Conservation (phyloP, 2,888 invertebrate genomes). For the Caradrina clavipalpis region DNA sequence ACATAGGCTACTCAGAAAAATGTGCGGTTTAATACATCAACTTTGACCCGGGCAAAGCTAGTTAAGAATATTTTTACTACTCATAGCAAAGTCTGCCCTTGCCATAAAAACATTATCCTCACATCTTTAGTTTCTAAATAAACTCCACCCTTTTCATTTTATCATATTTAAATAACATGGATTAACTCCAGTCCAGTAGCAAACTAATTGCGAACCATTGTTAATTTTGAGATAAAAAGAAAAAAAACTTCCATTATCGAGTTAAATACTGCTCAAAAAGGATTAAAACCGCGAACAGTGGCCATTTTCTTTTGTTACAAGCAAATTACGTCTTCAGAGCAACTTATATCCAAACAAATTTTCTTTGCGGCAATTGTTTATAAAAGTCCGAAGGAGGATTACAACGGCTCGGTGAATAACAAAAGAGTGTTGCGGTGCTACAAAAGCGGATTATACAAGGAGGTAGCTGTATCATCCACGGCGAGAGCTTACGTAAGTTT, state of each 20-base stretch:
- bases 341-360: constrained; percentile 79
- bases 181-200: not conserved
- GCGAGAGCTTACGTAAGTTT: constrained; percentile 89
- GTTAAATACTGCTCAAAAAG: constrained; percentile 56
- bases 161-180: constrained; percentile 3
- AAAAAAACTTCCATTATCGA: constrained; percentile 59
- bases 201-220: constrained; percentile 34
- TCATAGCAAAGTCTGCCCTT: not conserved
- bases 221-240: constrained; percentile 47
- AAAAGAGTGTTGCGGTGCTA: constrained; percentile 85
- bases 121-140: not conserved
- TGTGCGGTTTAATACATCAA: no score
- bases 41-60: no score
- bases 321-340: constrained; percentile 80
- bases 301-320: constrained; percentile 72
- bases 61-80: not conserved
- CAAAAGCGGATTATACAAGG: constrained; percentile 86
- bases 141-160: not conserved
- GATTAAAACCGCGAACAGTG: constrained; percentile 67
- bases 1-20: no score
- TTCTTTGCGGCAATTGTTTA: constrained; percentile 84
- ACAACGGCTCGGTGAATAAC: constrained; percentile 84
- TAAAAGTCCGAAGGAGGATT: constrained; percentile 82
- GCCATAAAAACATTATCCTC: not conserved
- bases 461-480: constrained; percentile 87